A percentile compares a stretch with the other conserved stretches of the same genome.
Evolutionary conservation across 2,113 vertebrate species (phyloP).

Genomic region (Oryzias celebensis): DNA sequence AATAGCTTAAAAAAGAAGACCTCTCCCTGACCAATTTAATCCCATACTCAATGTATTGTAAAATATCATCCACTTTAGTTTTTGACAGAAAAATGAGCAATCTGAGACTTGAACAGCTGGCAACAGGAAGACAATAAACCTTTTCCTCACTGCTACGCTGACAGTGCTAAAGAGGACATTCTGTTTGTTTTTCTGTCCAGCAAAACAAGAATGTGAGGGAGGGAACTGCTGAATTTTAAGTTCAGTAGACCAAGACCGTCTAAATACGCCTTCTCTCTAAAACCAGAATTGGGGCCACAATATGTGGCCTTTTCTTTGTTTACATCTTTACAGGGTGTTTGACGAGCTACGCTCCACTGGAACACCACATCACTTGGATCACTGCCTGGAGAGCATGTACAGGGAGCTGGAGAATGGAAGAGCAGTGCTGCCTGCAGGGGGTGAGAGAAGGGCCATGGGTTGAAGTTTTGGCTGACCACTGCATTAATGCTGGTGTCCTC

Average conservation of each 20-base stretch:
- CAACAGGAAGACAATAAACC: background rate
- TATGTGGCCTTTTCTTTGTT: conserved; percentile 43
- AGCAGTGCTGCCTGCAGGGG: conserved; percentile 21
- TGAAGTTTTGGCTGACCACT: conserved; percentile 42
- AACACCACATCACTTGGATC: conserved; percentile 45
- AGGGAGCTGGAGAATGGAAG: background rate
- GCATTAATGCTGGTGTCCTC: conserved; percentile 31
- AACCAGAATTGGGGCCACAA: background rate
- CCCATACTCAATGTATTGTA: conserved; percentile 8
- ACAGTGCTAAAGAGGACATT: too few relatives aligned
- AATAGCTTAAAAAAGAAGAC: too few relatives aligned
- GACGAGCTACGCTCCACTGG: conserved; percentile 21
- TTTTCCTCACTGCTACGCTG: too few relatives aligned
- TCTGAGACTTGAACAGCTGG: conserved; percentile 14
- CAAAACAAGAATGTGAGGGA: conserved; percentile 19
- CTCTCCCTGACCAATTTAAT: too few relatives aligned
- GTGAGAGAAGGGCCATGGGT: conserved; percentile 19
- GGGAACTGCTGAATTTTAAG: conserved; percentile 10
- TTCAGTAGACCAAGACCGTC: conserved; percentile 16
- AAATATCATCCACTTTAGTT: conserved; percentile 32
- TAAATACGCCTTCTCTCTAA: conserved; percentile 15
- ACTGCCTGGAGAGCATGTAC: conserved; percentile 32
- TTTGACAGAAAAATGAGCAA: conserved; percentile 21
- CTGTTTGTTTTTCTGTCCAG: conserved; percentile 22
- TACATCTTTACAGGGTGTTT: conserved; percentile 37